Evolutionary conservation across 2,888 invertebrate genomes (phyloP).

Genomic region (Notodonta dromedarius): DNA sequence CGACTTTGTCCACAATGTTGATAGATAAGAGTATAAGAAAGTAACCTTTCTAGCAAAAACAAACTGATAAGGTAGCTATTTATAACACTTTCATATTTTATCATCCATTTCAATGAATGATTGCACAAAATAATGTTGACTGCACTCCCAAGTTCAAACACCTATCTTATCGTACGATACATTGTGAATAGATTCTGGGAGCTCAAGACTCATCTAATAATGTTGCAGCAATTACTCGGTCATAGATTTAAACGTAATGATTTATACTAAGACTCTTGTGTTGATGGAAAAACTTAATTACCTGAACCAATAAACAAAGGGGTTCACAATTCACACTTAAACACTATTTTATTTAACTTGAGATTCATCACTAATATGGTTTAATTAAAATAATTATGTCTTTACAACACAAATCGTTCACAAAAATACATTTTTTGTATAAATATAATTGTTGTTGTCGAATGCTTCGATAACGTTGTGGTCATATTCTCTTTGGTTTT

Average conservation of each 20-base stretch:
- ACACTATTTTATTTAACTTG: neutral
- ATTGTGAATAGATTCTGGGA: neutral
- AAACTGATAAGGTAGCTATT: slow-evolving; percentile 3
- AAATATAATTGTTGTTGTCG: neutral
- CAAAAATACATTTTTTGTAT: neutral
- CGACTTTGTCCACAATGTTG: slow-evolving; percentile 7
- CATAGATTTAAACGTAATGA: neutral
- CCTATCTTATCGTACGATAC: slow-evolving; percentile 2
- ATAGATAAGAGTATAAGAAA: neutral
- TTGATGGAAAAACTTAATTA: neutral
- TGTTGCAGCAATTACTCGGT: neutral
- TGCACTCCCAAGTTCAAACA: slow-evolving; percentile 5
- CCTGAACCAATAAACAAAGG: neutral
- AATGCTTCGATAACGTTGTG: slow-evolving; percentile 3
- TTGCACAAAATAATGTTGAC: neutral
- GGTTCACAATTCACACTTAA: neutral
- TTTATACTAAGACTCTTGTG: too few relatives aligned
- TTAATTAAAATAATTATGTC: neutral
- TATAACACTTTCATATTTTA: slow-evolving; percentile 3
- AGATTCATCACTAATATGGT: neutral
- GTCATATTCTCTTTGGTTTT: too few relatives aligned
- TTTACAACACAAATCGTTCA: neutral
- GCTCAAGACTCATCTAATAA: neutral
- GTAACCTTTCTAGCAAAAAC: slow-evolving; percentile 5
- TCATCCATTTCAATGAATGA: neutral